Percentiles rank a stretch among this genome's conserved stretches.
These are phyloP conservation scores for Octopus sinensis DNA, from an alignment of 1,140 invertebrate species.

Conservation along the genomic window DNA sequence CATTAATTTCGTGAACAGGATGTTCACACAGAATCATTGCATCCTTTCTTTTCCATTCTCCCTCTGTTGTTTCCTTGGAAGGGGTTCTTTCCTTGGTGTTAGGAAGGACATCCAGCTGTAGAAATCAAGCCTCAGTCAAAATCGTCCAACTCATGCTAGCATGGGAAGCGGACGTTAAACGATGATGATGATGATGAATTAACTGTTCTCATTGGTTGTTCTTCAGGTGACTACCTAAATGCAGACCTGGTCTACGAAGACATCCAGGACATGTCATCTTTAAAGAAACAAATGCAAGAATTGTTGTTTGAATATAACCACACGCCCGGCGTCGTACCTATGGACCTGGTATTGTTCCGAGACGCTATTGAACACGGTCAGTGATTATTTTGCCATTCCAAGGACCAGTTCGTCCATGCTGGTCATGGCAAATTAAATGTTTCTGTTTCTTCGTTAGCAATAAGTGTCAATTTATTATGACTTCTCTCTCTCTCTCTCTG, in stretches of 20 bases:
- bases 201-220: constrained; percentile 8
- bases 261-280: constrained; percentile 63
- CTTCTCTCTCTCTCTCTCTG: no score
- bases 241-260: constrained; percentile 75
- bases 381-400: constrained; percentile 11
- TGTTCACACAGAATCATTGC: no score
- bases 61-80: no score
- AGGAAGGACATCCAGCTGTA: no score
- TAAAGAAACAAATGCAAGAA: constrained; percentile 67
- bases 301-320: constrained; percentile 78
- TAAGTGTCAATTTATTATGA: no score
- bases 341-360: constrained; percentile 78
- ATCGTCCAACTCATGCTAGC: no score
- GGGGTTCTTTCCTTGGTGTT: background rate
- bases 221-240: constrained; percentile 70
- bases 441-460: no score
- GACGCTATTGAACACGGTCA: constrained; percentile 76
- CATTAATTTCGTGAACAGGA: no score
- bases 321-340: constrained; percentile 69
- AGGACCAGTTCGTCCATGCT: background rate
- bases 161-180: no score
- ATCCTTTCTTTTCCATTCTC: no score
- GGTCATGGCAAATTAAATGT: background rate
- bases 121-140: no score
- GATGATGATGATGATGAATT: background rate